These are phyloP conservation scores for Meliscaeva auricollis DNA, from an alignment of 2,888 invertebrate genomes.

Conservation along the genomic window DNA sequence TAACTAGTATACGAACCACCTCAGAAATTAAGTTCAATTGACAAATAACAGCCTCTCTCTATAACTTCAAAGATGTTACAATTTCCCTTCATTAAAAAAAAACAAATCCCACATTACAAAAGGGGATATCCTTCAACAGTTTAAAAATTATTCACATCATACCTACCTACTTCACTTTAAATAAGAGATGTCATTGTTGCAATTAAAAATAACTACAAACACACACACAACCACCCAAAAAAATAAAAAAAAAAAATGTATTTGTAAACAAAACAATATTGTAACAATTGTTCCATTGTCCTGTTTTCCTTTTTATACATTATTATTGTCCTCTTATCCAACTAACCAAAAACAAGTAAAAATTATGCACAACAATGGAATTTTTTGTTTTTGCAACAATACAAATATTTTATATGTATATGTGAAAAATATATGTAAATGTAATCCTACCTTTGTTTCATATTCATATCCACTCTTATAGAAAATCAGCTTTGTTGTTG, in stretches of 20 bases:
- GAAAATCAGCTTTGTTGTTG: conserved; percentile 73
- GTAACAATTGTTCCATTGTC: conserved; percentile 39
- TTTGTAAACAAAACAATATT: conserved; percentile 21
- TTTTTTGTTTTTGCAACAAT: conserved; percentile 32
- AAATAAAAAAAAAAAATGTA: no score
- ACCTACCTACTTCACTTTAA: no score
- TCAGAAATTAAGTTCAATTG: no score
- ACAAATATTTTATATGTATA: not conserved
- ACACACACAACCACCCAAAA: no score
- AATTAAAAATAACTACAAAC: conserved; percentile 39
- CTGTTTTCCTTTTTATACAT: conserved; percentile 18
- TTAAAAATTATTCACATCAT: no score
- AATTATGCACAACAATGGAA: conserved; percentile 6
- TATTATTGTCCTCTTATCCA: not conserved
- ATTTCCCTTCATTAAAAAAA: no score
- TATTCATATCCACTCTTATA: conserved; percentile 76
- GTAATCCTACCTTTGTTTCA: conserved; percentile 74
- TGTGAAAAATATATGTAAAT: conserved; percentile 33
- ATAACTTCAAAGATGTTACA: no score
- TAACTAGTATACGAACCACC: no score
- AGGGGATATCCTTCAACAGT: no score
- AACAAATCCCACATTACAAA: no score
- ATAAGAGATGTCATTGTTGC: conserved; percentile 2
- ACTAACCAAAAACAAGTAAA: conserved; percentile 27
- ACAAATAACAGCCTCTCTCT: no score